Percentiles rank a stretch among this genome's conserved stretches.
Conservation (phyloP, 2,888 invertebrate genomes). For the Andrena camellia region DNA sequence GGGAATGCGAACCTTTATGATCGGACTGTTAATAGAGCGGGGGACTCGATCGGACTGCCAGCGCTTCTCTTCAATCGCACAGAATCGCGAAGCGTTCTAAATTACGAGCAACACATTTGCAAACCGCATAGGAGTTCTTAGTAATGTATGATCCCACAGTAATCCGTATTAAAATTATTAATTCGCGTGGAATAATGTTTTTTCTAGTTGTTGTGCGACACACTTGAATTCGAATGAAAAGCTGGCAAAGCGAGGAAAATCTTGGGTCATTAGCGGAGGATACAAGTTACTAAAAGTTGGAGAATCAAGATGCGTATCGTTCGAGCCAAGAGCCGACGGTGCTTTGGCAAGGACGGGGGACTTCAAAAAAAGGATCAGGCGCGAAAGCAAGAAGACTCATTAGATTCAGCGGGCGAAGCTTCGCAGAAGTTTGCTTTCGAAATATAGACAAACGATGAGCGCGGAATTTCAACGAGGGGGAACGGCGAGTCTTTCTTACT, state of each 20-base stretch:
- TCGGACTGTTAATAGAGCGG: constrained; percentile 17
- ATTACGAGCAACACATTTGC: not conserved
- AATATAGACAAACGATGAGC: constrained; percentile 70
- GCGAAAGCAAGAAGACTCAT: constrained; percentile 58
- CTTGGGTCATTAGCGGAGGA: not conserved
- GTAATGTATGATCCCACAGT: too few species aligned
- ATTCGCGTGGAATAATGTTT: not conserved
- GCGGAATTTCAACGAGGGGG: constrained; percentile 66
- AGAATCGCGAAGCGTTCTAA: not conserved
- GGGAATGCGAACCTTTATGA: constrained; percentile 10
- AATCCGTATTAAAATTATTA: constrained; percentile 24
- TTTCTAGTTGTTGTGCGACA: not conserved
- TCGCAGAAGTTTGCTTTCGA: constrained; percentile 71
- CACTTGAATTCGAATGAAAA: not conserved
- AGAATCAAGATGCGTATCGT: constrained; percentile 19
- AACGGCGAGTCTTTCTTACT: constrained; percentile 58
- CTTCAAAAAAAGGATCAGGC: constrained; percentile 31
- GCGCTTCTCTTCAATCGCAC: constrained; percentile 9
- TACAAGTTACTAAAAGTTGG: constrained; percentile 2
- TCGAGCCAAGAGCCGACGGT: constrained; percentile 7
- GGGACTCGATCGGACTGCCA: not conserved
- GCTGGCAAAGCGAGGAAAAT: not conserved
- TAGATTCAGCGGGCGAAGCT: constrained; percentile 67
- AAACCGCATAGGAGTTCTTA: too few species aligned
- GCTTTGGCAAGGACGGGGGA: constrained; percentile 9